Base-by-base conservation (phyloP, 1,140 invertebrate genomes). In the Trichomalopsis sarcophagae region DNA sequence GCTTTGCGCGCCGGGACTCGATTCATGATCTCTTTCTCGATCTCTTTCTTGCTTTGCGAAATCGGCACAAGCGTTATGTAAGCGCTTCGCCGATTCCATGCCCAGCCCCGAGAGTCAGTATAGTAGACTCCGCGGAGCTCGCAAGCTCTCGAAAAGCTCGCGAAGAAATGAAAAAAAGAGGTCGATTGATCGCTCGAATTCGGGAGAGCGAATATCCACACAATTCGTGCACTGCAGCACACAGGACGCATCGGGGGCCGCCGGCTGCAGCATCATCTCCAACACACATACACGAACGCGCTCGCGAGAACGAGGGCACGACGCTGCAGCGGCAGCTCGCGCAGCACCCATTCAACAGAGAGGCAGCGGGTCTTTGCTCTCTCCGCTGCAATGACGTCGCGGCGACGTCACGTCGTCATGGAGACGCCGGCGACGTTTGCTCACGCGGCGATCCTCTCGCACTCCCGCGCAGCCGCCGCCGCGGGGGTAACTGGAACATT, bases 351-450 rank as follows among this genome's bases (percentile, higher is more conserved):
- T 44, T 78, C 85, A 78, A 62, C 55, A 62, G 55, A 62, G 55
- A 62, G 55, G 17, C 27, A 30, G 68, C 68, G 68, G 33, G 62
- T 68, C 50, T 33, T 40, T 68, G 33, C 79, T 36, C 81, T 82
- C 86, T 86, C 30, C 2, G 68, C 68, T 11, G 62, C 77, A 82
- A 88, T 90, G 90, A 90, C 89, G 89, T 79, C 69, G 73, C 82
- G 62, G 66, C 87, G 86, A 87, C 90, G 89, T 90, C 89, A 90
- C 86, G 88, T 89, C 76, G 87, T 81, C 87, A 89, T 90, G 85
- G 85, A 77, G 86, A 90, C 89, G 69, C 55, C 47, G 36, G 76
- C 55, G 66, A 47, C 83, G 40, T 80, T 47, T 80, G 82, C 75
- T 33, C 33, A 69, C 55, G 6, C 55, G 55, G 17, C 55, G 55